phyloP scores from a whole-genome alignment of 2,113 vertebrate genomes.

The Zootoca vivipara region DNA sequence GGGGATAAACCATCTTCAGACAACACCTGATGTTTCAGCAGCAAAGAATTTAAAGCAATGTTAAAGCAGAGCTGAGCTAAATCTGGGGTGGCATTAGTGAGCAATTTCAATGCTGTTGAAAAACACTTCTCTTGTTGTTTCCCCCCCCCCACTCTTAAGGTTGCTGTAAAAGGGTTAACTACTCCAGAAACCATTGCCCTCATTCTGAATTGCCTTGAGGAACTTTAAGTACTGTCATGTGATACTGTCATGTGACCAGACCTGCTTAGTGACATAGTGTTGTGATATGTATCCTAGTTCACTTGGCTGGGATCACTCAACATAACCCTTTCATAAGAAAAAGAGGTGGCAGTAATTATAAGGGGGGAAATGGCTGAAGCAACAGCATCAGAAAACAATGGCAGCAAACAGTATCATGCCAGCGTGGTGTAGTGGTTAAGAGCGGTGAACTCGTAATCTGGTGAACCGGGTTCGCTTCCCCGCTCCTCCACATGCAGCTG shows the following conservation, averaged over 20 bases:
- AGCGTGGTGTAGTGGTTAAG: too few species aligned
- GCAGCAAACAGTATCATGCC: neutral
- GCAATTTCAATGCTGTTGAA: too few species aligned
- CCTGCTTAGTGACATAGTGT: too few species aligned
- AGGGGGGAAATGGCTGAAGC: too few species aligned
- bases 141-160: too few species aligned
- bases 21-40: neutral
- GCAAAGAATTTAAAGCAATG: too few species aligned
- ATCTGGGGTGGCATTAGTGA: neutral
- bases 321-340: neutral
- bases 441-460: too few species aligned
- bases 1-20: neutral
- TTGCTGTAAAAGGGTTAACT: neutral
- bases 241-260: neutral
- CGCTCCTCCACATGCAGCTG: too few species aligned
- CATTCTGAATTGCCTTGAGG: neutral
- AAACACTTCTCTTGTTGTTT: neutral
- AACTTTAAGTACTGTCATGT: neutral
- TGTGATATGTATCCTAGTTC: neutral
- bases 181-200: neutral
- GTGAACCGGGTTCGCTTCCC: too few species aligned
- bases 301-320: neutral
- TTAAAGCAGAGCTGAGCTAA: neutral
- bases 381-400: neutral
- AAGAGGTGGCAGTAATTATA: neutral